A percentile compares a stretch with the other conserved stretches of the same genome.
These are phyloP conservation scores for Cyclura pinguis DNA, from an alignment of 2,797 vertebrate genomes.

Conservation along the genomic window DNA sequence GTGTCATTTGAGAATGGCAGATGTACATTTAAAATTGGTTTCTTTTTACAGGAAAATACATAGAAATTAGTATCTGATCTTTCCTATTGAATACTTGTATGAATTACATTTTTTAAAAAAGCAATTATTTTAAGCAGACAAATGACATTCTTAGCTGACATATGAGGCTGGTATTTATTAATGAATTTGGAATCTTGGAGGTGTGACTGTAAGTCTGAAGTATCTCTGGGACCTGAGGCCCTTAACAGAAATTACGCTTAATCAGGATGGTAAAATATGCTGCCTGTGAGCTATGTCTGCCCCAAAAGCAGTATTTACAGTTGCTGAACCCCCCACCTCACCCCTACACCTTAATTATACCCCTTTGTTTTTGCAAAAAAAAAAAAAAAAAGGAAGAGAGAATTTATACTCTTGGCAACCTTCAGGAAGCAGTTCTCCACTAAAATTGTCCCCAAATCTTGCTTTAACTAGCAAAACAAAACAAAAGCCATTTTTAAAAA, in stretches of 20 bases:
- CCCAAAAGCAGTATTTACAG: no score
- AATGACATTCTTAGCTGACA: not conserved
- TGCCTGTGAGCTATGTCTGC: no score
- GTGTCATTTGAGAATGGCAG: not conserved
- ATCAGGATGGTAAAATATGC: no score
- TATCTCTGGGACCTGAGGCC: not conserved
- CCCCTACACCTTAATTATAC: no score
- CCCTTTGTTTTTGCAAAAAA: no score
- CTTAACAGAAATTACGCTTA: not conserved
- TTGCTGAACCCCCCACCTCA: no score
- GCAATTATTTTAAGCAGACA: not conserved
- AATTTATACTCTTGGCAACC: no score
- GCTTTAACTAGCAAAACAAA: no score
- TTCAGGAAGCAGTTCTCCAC: no score
- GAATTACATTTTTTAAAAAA: not conserved
- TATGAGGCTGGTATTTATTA: not conserved
- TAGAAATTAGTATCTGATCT: not conserved
- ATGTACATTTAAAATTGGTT: not conserved
- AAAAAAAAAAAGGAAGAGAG: no score
- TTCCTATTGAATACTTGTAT: not conserved
- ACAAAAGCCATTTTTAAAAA: no score
- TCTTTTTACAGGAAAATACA: not conserved
- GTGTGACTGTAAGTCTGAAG: not conserved
- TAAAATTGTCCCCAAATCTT: no score
- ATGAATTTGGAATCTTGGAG: not conserved